Percentiles rank a stretch among this genome's conserved stretches.
Conservation (phyloP, 53 echinoderm and acorn worm species). For the Patiria pectinifera region DNA sequence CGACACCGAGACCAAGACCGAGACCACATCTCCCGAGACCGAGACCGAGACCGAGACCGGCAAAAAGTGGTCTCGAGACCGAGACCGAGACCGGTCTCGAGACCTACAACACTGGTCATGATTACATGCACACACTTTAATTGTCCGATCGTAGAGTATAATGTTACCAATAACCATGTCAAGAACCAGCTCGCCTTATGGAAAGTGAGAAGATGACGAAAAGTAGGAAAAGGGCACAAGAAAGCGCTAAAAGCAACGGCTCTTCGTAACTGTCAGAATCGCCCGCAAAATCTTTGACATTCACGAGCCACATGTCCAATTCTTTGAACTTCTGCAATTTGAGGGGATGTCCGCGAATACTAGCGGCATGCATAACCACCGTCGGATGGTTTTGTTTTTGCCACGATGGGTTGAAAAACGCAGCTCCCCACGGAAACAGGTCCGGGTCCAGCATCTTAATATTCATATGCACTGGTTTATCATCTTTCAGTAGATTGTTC, state of each 20-base stretch:
- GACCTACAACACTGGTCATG: too few species aligned
- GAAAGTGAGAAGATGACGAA: background rate
- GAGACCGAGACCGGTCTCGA: too few species aligned
- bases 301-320: background rate
- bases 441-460: conserved; percentile 10
- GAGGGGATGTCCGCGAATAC: background rate
- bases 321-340: background rate
- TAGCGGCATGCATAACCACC: background rate
- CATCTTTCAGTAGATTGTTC: background rate
- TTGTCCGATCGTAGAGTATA: too few species aligned
- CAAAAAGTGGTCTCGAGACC: too few species aligned
- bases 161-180: too few species aligned
- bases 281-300: background rate
- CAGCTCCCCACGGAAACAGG: conserved; percentile 19
- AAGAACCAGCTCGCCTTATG: background rate
- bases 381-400: background rate
- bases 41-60: too few species aligned
- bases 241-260: background rate
- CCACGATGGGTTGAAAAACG: background rate
- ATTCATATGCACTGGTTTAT: background rate
- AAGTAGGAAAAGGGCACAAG: background rate
- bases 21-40: too few species aligned
- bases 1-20: too few species aligned
- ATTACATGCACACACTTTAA: too few species aligned
- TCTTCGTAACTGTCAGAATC: background rate